Base-by-base conservation (phyloP, 2,797 vertebrate genomes). In the Sternarchorhynchus goeldii region DNA sequence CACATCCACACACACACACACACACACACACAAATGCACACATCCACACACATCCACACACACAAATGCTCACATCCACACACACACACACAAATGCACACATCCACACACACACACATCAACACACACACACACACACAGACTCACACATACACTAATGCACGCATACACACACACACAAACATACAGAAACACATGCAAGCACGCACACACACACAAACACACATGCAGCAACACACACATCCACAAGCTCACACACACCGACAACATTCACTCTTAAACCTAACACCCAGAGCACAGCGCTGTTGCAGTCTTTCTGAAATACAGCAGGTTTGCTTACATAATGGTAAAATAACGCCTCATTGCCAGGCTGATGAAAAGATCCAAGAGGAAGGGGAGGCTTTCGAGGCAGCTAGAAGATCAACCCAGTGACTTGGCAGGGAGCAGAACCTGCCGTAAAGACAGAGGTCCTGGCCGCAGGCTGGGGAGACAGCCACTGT, bases 1-100 rank as follows among this genome's bases (percentile, higher is more conserved):
- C 64, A 67, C 53, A 31, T 4, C 36, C 16, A 63, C 60, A 81
- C 72, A 78, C 74, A 81, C 85, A 76, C 76, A 81, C 16, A 63
- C 60, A 81, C 72, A 78, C 75, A 81, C 84, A 76, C 76, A 81
- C 20, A 73, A 25, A 25, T 20, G 41, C 55, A 62, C 55, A 63
- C 57, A 59, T 2, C 25, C 20, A 41, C n/a, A 7, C 64, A 67
- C 53, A 31, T 4, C 36, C 16, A 63, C 60, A 81, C 72, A 78
- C 74, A 81, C 85, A 76, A 25, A 25, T 25, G 25, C 76, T 81
- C 45, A 50, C 45, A 50, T 12, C 12, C 45, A 50, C 45, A 50
- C 39, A 29, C 41, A 39, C 53, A 31, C 6, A 55, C 16, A 63
- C 60, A 81, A 25, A 25, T 25, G 25, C 25, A 1, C 25, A 25